Evolutionary conservation across 2,113 vertebrate species (phyloP).

Genomic region (Microcebus griseorufus): DNA sequence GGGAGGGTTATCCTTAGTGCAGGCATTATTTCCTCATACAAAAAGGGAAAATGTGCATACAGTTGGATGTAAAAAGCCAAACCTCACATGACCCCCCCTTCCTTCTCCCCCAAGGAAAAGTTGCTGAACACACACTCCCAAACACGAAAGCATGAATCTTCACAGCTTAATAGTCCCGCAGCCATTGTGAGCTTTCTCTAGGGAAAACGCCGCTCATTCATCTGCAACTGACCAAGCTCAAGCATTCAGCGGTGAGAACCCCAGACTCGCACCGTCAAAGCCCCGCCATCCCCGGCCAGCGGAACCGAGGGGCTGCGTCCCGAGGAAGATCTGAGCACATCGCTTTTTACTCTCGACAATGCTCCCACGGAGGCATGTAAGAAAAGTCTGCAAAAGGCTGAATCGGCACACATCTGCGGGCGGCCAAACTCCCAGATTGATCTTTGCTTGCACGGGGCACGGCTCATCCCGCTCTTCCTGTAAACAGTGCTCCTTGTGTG

Average conservation of each 20-base stretch:
- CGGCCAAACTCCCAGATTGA: background rate
- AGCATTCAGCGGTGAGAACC: constrained; percentile 49
- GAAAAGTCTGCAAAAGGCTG: background rate
- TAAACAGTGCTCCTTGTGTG: background rate
- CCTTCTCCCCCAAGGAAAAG: background rate
- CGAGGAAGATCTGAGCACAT: background rate
- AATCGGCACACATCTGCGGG: background rate
- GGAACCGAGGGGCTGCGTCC: background rate
- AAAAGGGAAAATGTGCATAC: constrained; percentile 59
- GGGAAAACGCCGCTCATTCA: constrained; percentile 69
- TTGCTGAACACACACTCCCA: background rate
- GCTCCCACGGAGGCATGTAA: rapidly evolving
- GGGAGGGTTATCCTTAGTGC: background rate
- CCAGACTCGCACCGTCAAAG: background rate
- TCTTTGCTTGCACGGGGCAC: background rate
- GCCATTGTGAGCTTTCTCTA: constrained; percentile 62
- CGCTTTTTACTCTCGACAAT: background rate
- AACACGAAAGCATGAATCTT: constrained; percentile 14
- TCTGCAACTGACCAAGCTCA: constrained; percentile 52
- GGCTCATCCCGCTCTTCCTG: background rate
- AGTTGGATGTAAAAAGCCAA: constrained; percentile 42
- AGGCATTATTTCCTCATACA: constrained; percentile 50
- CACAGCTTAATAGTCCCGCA: constrained; percentile 49
- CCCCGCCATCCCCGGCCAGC: background rate
- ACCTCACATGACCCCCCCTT: background rate